Percentiles rank a stretch among this genome's conserved stretches.
These are phyloP conservation scores for Enoplosus armatus DNA, from an alignment of 2,797 vertebrate genomes.

Conservation along the genomic window DNA sequence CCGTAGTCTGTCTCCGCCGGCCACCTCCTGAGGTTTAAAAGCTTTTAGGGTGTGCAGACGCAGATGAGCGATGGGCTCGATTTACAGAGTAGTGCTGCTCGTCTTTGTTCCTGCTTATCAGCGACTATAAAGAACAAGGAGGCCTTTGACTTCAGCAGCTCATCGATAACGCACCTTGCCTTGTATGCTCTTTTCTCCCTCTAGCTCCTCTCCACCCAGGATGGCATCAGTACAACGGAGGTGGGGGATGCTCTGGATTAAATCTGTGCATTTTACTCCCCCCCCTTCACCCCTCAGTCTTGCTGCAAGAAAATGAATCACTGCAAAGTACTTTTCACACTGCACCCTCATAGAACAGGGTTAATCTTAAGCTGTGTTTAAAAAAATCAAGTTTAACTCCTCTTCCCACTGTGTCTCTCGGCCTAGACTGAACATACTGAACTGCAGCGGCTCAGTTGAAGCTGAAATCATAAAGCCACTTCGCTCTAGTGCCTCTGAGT, in stretches of 20 bases:
- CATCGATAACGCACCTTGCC: constrained; percentile 88
- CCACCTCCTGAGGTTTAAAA: constrained; percentile 77
- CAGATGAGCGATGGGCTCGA: constrained; percentile 75
- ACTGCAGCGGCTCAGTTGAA: background rate
- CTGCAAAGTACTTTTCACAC: constrained; percentile 64
- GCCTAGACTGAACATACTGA: background rate
- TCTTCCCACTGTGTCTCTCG: background rate
- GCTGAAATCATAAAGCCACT: background rate
- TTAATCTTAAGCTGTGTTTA: background rate
- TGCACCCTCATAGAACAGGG: constrained; percentile 29
- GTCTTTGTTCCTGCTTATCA: constrained; percentile 80
- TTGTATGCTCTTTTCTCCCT: constrained; percentile 85
- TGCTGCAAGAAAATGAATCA: constrained; percentile 44
- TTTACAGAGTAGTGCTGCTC: constrained; percentile 73
- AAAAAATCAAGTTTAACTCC: background rate
- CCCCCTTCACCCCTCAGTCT: constrained; percentile 14
- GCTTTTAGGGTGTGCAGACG: constrained; percentile 74
- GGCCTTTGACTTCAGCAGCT: constrained; percentile 80
- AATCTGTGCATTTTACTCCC: constrained; percentile 30
- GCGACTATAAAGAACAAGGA: constrained; percentile 74
- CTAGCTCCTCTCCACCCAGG: constrained; percentile 95
- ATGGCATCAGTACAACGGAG: constrained; percentile 96
- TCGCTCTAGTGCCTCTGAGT: background rate
- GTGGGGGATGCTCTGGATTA: constrained; percentile 88
- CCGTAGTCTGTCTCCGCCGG: constrained; percentile 60